These are phyloP conservation scores for Ranitomeya imitator DNA, from an alignment of 2,113 vertebrate genomes.

Conservation along the genomic window DNA sequence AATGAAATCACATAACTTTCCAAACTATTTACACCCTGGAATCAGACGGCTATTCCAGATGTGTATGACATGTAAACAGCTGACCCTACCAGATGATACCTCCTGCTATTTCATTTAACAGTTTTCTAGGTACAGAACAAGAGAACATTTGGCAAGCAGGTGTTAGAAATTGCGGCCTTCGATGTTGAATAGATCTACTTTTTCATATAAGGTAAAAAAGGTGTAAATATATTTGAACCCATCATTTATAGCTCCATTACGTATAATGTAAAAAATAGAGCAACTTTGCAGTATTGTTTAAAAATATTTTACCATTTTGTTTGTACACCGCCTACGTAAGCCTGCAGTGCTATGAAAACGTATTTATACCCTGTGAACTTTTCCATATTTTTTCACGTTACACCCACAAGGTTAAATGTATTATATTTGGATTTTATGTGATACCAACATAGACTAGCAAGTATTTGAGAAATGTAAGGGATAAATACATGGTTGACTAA, in stretches of 20 bases:
- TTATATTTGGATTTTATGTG: too few species aligned
- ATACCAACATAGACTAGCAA: too few species aligned
- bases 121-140: constrained; percentile 60
- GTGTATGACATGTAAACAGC: constrained; percentile 58
- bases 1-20: constrained; percentile 57
- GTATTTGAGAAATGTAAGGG: too few species aligned
- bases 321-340: neutral
- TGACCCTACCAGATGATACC: constrained; percentile 58
- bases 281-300: neutral
- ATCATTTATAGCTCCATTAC: neutral
- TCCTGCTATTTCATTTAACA: constrained; percentile 64
- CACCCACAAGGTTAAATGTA: too few species aligned
- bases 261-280: neutral
- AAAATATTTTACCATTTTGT: neutral
- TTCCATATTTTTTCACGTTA: too few species aligned
- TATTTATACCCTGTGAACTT: too few species aligned
- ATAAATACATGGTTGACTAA: too few species aligned
- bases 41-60: constrained; percentile 66
- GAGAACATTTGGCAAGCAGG: constrained; percentile 61
- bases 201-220: neutral
- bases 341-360: neutral
- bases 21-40: constrained; percentile 59
- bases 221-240: neutral
- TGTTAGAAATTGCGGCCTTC: neutral
- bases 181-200: neutral